Evolutionary conservation across 92 coral and sea anemone genomes (phyloP).

Genomic region (Parazoanthus swiftii): DNA sequence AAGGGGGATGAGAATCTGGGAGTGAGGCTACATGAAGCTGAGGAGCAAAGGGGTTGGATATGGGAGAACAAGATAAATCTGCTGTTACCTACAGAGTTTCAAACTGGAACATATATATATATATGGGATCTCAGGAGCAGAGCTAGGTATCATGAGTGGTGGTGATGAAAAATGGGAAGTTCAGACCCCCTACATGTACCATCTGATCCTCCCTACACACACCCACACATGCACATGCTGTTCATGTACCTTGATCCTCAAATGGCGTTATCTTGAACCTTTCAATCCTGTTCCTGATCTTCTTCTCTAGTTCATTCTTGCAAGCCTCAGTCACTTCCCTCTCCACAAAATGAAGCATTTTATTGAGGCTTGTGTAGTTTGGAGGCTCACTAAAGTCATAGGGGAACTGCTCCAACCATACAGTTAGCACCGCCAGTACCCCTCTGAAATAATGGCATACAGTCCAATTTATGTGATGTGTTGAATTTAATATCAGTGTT

Average conservation of each 20-base stretch:
- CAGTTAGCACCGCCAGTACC: constrained; percentile 68
- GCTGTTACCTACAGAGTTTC: too few relatives aligned
- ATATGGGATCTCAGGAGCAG: too few relatives aligned
- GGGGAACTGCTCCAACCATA: constrained; percentile 93
- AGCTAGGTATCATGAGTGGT: neutral
- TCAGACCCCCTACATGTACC: too few relatives aligned
- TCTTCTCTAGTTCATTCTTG: constrained; percentile 73
- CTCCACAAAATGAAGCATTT: constrained; percentile 70
- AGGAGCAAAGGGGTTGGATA: too few relatives aligned
- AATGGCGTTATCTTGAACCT: constrained; percentile 75
- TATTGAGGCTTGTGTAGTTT: constrained; percentile 57
- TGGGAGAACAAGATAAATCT: too few relatives aligned
- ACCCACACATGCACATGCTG: too few relatives aligned
- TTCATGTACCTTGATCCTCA: constrained; percentile 68
- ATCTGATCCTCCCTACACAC: neutral
- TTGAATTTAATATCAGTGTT: too few relatives aligned
- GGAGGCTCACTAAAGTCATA: constrained; percentile 83
- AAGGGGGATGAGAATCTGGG: too few relatives aligned
- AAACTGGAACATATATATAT: too few relatives aligned
- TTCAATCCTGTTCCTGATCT: constrained; percentile 76
- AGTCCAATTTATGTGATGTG: too few relatives aligned
- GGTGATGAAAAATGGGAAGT: too few relatives aligned
- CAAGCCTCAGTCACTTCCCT: constrained; percentile 54
- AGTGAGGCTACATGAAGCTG: too few relatives aligned
- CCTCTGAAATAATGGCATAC: constrained; percentile 57